phyloP scores from a whole-genome alignment of 37 sponge, comb jelly and placozoan genomes.

The Petrosia ficiformis region DNA sequence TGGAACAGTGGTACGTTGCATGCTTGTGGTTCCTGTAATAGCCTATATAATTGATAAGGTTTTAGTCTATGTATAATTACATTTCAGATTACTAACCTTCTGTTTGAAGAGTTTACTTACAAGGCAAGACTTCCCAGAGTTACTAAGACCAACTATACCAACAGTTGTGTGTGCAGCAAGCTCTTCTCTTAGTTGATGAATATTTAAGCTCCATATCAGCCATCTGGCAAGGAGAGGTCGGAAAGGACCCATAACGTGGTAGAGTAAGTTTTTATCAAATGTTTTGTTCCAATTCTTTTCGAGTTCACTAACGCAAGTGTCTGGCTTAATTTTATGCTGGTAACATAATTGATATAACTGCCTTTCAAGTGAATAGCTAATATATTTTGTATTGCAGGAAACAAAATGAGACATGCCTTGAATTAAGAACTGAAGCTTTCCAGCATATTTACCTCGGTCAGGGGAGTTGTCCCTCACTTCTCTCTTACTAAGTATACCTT shows the following conservation, averaged over 20 bases:
- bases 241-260: conserved; percentile 27
- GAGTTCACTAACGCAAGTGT: conserved; percentile 2
- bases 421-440: conserved; percentile 4
- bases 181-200: conserved; percentile 55
- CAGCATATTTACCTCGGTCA: neutral
- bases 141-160: conserved; percentile 56
- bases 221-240: conserved; percentile 64
- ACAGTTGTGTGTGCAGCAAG: conserved; percentile 64
- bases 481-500: neutral
- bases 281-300: conserved; percentile 14
- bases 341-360: conserved; percentile 13
- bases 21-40: conserved; percentile 23
- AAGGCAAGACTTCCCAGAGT: conserved; percentile 67
- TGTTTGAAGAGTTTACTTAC: conserved; percentile 43
- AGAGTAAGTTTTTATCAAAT: conserved; percentile 51
- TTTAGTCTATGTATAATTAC: neutral
- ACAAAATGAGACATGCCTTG: conserved; percentile 7
- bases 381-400: conserved; percentile 23
- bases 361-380: conserved; percentile 33
- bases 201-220: conserved; percentile 57
- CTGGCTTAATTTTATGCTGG: neutral
- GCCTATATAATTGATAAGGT: conserved; percentile 4
- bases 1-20: conserved; percentile 39
- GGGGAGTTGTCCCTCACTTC: neutral
- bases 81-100: conserved; percentile 20